phyloP scores from a whole-genome alignment of 2,113 vertebrate genomes.

The Xiphophorus hellerii region DNA sequence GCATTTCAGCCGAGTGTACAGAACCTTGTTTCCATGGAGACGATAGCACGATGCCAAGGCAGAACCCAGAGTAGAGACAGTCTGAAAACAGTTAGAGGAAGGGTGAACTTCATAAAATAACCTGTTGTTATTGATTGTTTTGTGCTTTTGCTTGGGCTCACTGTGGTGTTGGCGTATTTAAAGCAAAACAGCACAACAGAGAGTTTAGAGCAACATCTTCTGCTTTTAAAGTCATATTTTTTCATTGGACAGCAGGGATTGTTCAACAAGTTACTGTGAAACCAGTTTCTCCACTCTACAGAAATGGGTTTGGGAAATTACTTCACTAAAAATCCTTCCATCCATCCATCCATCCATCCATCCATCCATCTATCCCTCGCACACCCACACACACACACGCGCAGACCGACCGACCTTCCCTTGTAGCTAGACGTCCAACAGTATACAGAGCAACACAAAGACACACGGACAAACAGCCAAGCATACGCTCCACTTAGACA shows the following conservation, averaged over 20 bases:
- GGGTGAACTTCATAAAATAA: neutral
- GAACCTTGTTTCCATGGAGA: slow-evolving; percentile 78
- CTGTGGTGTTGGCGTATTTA: neutral
- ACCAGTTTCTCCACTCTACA: neutral
- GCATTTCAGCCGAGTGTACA: slow-evolving; percentile 52
- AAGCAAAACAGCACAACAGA: too few species aligned
- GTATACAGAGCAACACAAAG: too few species aligned
- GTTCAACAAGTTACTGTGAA: neutral
- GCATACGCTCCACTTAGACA: too few species aligned
- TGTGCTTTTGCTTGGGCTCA: neutral
- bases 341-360: neutral
- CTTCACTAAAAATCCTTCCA: too few species aligned
- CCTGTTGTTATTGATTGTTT: neutral
- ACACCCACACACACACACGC: too few species aligned
- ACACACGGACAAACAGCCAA: too few species aligned
- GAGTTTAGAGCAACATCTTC: neutral
- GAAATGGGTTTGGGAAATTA: neutral
- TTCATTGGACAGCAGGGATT: neutral
- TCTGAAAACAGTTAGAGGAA: neutral
- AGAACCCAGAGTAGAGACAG: slow-evolving; percentile 29
- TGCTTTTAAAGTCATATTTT: neutral
- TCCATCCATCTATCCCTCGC: too few species aligned
- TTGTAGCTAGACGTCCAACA: too few species aligned
- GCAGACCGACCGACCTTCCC: too few species aligned
- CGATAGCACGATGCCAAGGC: slow-evolving; percentile 22